Evolutionary conservation across 2,113 vertebrate species (phyloP).

Genomic region (Takifugu flavidus): DNA sequence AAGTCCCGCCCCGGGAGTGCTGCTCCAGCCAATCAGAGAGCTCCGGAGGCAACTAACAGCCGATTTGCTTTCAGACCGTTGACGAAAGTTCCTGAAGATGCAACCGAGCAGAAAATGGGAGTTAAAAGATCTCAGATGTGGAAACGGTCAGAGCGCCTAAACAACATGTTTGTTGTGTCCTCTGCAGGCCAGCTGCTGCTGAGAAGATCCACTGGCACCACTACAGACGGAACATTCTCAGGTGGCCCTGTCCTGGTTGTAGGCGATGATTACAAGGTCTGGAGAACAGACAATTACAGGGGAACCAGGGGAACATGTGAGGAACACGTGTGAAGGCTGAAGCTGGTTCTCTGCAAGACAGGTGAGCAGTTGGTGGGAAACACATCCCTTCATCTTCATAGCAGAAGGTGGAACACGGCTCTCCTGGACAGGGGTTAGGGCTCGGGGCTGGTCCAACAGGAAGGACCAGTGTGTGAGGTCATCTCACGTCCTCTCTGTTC

Average conservation of each 20-base stretch:
- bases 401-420: no score
- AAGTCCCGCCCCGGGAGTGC: no score
- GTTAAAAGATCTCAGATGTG: slow-evolving; percentile 13
- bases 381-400: no score
- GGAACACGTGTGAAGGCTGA: slow-evolving; percentile 35
- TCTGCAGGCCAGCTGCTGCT: slow-evolving; percentile 49
- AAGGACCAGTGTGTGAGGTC: no score
- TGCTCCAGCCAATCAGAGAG: no score
- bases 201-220: slow-evolving; percentile 33
- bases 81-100: not conserved
- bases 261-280: slow-evolving; percentile 44
- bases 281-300: slow-evolving; percentile 43
- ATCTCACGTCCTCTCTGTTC: no score
- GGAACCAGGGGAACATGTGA: slow-evolving; percentile 42
- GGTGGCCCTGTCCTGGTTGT: slow-evolving; percentile 41
- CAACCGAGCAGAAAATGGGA: not conserved
- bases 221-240: slow-evolving; percentile 56
- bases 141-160: slow-evolving; percentile 20
- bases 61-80: no score
- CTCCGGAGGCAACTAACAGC: no score
- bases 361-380: slow-evolving; percentile 3
- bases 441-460: no score
- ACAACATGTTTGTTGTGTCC: slow-evolving; percentile 38
- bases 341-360: slow-evolving; percentile 6
- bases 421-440: no score